Conservation (phyloP, 2,113 vertebrate genomes). For the Etia nguti region DNA sequence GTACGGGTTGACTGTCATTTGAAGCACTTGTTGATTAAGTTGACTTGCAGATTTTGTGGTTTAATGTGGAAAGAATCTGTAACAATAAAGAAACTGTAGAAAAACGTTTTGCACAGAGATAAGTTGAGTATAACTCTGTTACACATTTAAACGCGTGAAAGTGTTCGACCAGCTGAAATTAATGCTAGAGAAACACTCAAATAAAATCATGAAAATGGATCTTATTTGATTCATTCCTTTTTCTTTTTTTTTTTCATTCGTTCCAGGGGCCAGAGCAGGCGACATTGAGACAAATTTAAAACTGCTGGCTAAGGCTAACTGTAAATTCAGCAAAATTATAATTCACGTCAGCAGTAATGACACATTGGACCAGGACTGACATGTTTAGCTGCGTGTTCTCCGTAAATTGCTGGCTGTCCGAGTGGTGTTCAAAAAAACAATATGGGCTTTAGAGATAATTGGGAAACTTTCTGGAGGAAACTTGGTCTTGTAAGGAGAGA, state of each 20-base stretch:
- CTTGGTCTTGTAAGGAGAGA: neutral
- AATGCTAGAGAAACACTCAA: neutral
- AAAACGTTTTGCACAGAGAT: neutral
- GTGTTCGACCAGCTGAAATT: rapidly evolving
- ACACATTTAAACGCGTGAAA: neutral
- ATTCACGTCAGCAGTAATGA: rapidly evolving
- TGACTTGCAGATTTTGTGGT: neutral
- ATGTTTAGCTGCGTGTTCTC: neutral
- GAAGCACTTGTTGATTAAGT: neutral
- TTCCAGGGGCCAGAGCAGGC: rapidly evolving
- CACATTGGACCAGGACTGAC: rapidly evolving
- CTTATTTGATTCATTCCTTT: neutral
- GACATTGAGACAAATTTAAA: rapidly evolving
- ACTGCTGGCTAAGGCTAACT: neutral
- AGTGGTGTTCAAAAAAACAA: neutral
- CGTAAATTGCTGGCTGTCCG: rapidly evolving
- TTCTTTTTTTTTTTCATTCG: neutral
- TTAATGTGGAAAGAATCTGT: neutral
- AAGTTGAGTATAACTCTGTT: rapidly evolving
- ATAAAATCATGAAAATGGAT: neutral
- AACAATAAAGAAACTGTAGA: neutral
- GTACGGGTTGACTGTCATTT: neutral
- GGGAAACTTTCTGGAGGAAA: neutral
- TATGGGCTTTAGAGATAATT: neutral
- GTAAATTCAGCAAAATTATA: neutral